Base-by-base conservation (phyloP, 2,113 vertebrate species). In the Casuarius casuarius region DNA sequence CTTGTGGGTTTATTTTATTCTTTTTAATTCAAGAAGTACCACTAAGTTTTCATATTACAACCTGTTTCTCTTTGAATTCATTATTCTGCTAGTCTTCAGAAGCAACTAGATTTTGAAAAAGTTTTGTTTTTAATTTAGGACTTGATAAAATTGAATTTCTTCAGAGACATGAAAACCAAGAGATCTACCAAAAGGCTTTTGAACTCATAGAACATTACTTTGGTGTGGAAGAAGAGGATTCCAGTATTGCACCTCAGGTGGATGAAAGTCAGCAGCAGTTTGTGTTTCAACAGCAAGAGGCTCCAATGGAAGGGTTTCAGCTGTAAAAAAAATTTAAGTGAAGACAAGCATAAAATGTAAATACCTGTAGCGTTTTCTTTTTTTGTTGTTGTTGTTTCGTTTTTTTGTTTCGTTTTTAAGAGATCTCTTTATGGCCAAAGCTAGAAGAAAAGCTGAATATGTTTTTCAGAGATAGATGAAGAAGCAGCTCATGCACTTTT, bases 91-190 rank as follows among this genome's bases (percentile, higher is more conserved):
- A 59, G 31, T 59, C 56, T 33, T 59, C 31, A 59, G 49, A 76
- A 95, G 38, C 29, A 82, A 49, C 12, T 87, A 10, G 26, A 44
- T 88, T 66, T 73, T 85, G 2, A 80, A 77, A 85, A 76, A 67
- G 22, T 80, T 77, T 77, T 92, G 2, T 97, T 96, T 97, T 48
- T 25, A 79, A 95, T 97, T 81, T 96, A 99, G 99, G 99, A 96
- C 98, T 99, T 90, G 98, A 99, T 97, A 99, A 99, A 98, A 99
- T 99, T 74, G 99, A 99, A 95, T 99, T 99, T 97, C 98, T 99
- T 72, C 98, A 99, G 96, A 99, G 98, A 94, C 99, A 99, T 71
- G 99, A 99, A 98, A 99, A 99, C 95, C 99, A 99, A 92, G 99
- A 99, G 95, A 99, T 99, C 96, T 99, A 99, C 95, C 99, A 99